A percentile compares a stretch with the other conserved stretches of the same genome.
These are phyloP conservation scores for rat (Rattus norvegicus) DNA, from an alignment of 2,113 vertebrate genomes.

Conservation along the genomic window DNA sequence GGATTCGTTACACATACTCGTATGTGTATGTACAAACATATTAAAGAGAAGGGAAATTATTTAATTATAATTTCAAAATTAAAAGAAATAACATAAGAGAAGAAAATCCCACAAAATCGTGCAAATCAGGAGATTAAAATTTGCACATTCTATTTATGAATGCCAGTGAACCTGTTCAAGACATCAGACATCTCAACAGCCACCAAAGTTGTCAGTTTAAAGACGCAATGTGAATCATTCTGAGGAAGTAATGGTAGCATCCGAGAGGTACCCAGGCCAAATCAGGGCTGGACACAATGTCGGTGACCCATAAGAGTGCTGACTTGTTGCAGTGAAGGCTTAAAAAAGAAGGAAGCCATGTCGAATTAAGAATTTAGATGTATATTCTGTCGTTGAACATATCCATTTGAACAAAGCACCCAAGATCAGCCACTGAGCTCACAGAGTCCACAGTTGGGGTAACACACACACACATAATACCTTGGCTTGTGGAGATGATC, in stretches of 20 bases:
- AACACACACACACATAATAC: accelerated
- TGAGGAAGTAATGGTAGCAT: neutral
- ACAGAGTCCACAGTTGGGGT: accelerated
- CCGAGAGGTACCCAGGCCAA: neutral
- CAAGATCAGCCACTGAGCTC: neutral
- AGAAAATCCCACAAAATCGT: neutral
- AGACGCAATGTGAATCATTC: neutral
- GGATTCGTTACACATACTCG: too few species aligned
- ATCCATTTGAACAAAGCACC: neutral
- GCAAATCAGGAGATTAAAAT: neutral
- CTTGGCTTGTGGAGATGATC: neutral
- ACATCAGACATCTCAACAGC: neutral
- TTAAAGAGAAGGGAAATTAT: too few species aligned
- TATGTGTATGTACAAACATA: too few species aligned
- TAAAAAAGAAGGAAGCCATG: neutral
- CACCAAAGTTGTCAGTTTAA: neutral
- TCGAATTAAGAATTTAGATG: neutral
- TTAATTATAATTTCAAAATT: too few species aligned
- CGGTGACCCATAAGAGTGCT: neutral
- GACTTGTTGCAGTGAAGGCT: neutral
- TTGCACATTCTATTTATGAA: neutral
- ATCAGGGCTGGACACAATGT: too few species aligned
- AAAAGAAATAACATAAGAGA: neutral
- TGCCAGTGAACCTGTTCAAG: neutral
- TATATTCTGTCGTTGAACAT: neutral